Conservation (phyloP, 1,140 invertebrate genomes). For the Octopus bimaculoides region DNA sequence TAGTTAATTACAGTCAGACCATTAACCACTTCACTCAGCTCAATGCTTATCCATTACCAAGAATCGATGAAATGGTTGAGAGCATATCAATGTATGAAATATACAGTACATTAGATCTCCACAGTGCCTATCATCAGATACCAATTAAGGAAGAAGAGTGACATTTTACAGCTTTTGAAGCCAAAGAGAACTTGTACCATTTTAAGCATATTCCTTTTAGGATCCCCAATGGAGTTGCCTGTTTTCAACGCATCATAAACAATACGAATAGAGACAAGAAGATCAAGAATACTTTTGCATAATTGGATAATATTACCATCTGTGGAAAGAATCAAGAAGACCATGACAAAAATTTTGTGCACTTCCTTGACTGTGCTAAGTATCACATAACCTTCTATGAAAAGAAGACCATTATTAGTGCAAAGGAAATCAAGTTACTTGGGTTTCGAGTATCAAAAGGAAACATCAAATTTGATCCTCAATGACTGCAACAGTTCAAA, state of each 20-base stretch:
- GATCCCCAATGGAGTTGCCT: too few relatives aligned
- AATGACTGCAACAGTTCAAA: neutral
- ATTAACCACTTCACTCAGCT: neutral
- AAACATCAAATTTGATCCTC: neutral
- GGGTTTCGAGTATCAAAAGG: neutral
- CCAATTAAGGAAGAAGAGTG: neutral
- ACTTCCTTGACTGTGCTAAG: neutral
- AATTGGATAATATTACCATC: too few relatives aligned
- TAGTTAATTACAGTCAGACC: neutral
- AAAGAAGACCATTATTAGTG: neutral
- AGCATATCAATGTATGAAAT: too few relatives aligned
- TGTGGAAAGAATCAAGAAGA: too few relatives aligned
- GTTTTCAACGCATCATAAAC: too few relatives aligned
- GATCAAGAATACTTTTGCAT: too few relatives aligned
- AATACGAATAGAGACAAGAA: too few relatives aligned
- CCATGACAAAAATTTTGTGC: neutral
- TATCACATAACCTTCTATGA: neutral
- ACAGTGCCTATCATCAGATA: neutral
- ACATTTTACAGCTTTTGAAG: too few relatives aligned
- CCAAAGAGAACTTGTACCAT: too few relatives aligned
- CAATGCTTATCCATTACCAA: too few relatives aligned
- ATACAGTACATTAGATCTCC: neutral
- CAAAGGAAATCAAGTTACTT: neutral
- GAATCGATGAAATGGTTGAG: too few relatives aligned
- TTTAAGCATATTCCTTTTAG: too few relatives aligned